Base-by-base conservation (phyloP, 2,888 invertebrate genomes). In the Leptogaster cylindrica region DNA sequence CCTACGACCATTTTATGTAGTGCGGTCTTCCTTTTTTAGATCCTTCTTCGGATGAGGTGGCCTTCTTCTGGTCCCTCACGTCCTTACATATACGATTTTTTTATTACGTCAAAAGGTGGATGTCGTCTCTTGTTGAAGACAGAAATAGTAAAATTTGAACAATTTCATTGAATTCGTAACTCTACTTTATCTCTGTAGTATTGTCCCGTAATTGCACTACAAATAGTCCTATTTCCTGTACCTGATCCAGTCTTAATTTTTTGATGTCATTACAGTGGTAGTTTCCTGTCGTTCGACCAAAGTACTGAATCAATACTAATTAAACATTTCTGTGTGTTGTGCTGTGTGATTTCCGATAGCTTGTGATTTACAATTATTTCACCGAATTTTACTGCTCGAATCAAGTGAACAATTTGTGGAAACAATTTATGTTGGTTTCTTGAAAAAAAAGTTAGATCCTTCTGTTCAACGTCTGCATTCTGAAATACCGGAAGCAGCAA, bases 1-100 rank as follows among this genome's bases (percentile, higher is more conserved):
- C 39, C 58, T 58, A 58, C 58, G 58, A 58, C 58, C 58, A 58
- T 58, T 58, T 58, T 58, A 58, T 58, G 39, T 28, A 58, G 58
- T 39, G 58, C 41, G 58, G 58, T 58, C 58, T 39, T 58, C 41
- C 41, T 27, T 58, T 58, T 58, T 36, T 58, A n/a, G 25, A 14
- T 58, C 25, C 23, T 39, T 39, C 36, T 58, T 39, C 25, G 39
- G 58, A 25, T 23, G 23, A 39, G 41, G 58, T 16, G 3, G 31
- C 36, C 2, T 36, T 33, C 55, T 55, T 18, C 50, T 16, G 46
- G 20, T 31, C 16, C 31, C 25, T 36, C 58, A 28, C 20, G 18
- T 58, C 12, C 25, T 39, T 58, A 20, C n/a, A n/a, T n/a, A n/a
- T n/a, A n/a, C n/a, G n/a, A n/a, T 39, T 55, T 55, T 33, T 55